Percentiles rank a stretch among this genome's conserved stretches.
These are phyloP conservation scores for Palythoa grandiflora DNA, from an alignment of 92 coral and sea anemone species.

Conservation along the genomic window DNA sequence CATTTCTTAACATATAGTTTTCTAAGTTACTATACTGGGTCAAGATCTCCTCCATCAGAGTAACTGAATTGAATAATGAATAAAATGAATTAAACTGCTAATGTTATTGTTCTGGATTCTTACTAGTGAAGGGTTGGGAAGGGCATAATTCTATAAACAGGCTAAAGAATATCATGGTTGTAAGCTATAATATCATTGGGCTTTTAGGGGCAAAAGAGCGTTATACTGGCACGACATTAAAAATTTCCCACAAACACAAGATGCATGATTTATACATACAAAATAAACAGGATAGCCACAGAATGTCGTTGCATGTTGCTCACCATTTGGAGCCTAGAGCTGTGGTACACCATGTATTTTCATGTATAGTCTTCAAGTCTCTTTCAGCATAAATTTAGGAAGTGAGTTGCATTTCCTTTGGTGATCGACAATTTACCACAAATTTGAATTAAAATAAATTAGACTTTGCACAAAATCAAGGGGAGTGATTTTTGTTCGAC, in stretches of 20 bases:
- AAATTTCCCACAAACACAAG: conserved; percentile 35
- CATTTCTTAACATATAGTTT: too few relatives aligned
- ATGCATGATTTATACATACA: background rate
- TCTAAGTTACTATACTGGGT: background rate
- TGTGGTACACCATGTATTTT: conserved; percentile 32
- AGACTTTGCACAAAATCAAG: background rate
- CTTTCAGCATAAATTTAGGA: conserved; percentile 28
- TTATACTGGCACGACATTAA: background rate
- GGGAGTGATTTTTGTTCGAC: background rate
- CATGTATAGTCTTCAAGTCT: conserved; percentile 32
- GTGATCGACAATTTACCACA: background rate
- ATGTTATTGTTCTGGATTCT: background rate
- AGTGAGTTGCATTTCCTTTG: background rate
- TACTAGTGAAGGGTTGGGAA: background rate
- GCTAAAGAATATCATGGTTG: background rate
- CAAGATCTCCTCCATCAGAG: background rate
- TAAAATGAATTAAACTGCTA: background rate
- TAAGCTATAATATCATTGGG: background rate
- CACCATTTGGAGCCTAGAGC: background rate
- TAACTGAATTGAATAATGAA: background rate
- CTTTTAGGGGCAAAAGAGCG: background rate
- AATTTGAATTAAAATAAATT: background rate
- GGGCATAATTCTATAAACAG: background rate
- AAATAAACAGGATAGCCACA: conserved; percentile 49
- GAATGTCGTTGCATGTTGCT: conserved; percentile 47